phyloP scores from a whole-genome alignment of 1,140 invertebrate species.

The Palaemon carinicauda region DNA sequence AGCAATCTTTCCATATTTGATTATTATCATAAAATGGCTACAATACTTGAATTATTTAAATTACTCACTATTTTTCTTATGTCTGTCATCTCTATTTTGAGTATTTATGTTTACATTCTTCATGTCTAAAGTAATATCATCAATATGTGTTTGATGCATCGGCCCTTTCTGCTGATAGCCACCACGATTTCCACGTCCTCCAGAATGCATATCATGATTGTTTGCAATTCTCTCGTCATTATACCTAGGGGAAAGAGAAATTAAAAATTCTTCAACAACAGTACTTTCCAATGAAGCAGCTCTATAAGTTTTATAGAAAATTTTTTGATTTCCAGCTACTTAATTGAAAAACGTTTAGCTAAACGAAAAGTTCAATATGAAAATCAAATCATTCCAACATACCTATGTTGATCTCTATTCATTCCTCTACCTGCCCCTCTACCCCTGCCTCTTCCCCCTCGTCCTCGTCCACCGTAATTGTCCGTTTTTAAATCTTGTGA shows the following conservation, averaged over 20 bases:
- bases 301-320: too few species aligned
- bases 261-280: not conserved
- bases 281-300: not conserved
- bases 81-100: slow-evolving; percentile 33
- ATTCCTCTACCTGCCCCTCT: slow-evolving; percentile 13
- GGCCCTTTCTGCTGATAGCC: not conserved
- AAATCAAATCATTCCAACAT: not conserved
- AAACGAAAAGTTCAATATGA: not conserved
- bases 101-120: slow-evolving; percentile 36
- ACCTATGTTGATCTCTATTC: not conserved
- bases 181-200: slow-evolving; percentile 13
- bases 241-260: not conserved
- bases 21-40: too few species aligned
- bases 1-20: too few species aligned
- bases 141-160: slow-evolving; percentile 11
- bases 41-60: not conserved
- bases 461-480: not conserved
- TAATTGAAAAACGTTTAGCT: too few species aligned
- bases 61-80: slow-evolving; percentile 41
- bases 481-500: not conserved
- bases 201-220: slow-evolving; percentile 10
- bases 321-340: too few species aligned
- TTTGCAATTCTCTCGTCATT: slow-evolving; percentile 14
- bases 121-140: slow-evolving; percentile 33
- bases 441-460: slow-evolving; percentile 13